A percentile compares a stretch with the other conserved stretches of the same genome.
These are phyloP conservation scores for Echinops telfairi DNA, from an alignment of 2,113 vertebrate species.

Conservation along the genomic window DNA sequence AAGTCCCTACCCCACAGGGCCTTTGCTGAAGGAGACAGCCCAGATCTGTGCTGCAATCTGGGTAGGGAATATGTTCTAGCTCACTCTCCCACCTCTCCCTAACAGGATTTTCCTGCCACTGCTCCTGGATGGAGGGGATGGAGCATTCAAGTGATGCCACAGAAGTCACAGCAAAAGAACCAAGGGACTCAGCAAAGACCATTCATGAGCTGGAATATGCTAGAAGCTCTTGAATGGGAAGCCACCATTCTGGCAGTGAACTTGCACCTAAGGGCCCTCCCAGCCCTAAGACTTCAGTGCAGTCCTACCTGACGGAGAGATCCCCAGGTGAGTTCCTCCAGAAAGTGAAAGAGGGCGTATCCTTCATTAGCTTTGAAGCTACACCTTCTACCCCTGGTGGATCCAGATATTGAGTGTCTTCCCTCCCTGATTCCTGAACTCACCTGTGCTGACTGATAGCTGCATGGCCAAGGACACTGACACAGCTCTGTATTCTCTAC, in stretches of 20 bases:
- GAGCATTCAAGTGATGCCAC: no score
- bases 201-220: constrained; percentile 27
- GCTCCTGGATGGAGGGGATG: not conserved
- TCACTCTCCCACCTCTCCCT: not conserved
- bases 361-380: not conserved
- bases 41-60: constrained; percentile 42
- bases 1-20: constrained; percentile 55
- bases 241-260: not conserved
- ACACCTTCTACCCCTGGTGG: not conserved
- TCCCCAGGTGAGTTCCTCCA: not conserved
- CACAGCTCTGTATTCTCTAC: not conserved
- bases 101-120: constrained; percentile 17
- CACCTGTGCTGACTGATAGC: not conserved
- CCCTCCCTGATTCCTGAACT: not conserved
- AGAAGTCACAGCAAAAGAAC: constrained; percentile 9
- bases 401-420: not conserved
- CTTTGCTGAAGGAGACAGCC: not conserved
- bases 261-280: not conserved
- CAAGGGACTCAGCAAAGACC: not conserved
- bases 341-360: constrained; percentile 2
- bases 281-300: not conserved
- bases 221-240: constrained; percentile 33
- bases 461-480: not conserved
- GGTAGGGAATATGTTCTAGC: constrained; percentile 10
- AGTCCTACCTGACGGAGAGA: not conserved